A percentile compares a stretch with the other conserved stretches of the same genome.
phyloP scores from a whole-genome alignment of 1,140 invertebrate species.

The Drosophila pallidifrons region DNA sequence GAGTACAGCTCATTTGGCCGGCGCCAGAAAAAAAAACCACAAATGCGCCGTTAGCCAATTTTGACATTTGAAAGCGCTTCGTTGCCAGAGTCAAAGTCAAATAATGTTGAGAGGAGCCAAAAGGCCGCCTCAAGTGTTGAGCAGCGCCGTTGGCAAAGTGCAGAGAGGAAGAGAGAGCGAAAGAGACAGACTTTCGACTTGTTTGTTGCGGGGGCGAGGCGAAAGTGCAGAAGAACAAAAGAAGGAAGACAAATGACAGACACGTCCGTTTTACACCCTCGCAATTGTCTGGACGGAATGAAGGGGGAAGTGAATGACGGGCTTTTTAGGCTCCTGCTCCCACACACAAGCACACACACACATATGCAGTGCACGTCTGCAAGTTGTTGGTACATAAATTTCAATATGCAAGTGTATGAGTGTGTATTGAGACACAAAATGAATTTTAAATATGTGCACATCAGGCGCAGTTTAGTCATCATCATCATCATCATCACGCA shows the following conservation, averaged over 20 bases:
- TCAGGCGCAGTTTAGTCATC: slow-evolving; percentile 48
- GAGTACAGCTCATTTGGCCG: slow-evolving; percentile 41
- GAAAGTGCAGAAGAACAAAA: slow-evolving; percentile 58
- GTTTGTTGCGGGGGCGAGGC: slow-evolving; percentile 11
- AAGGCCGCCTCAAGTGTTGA: slow-evolving; percentile 30
- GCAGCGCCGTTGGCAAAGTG: background rate
- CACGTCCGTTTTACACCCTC: slow-evolving; percentile 74
- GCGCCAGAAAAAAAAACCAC: slow-evolving; percentile 49
- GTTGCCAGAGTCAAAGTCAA: slow-evolving; percentile 2
- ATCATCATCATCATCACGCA: slow-evolving; percentile 3
- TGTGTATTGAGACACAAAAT: slow-evolving; percentile 47
- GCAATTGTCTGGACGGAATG: background rate
- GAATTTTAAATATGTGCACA: slow-evolving; percentile 64
- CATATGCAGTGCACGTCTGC: slow-evolving; percentile 40
- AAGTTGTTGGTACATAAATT: slow-evolving; percentile 43
- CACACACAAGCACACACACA: slow-evolving; percentile 26
- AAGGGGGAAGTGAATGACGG: background rate
- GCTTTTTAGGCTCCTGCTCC: slow-evolving; percentile 35
- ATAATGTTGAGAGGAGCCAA: slow-evolving; percentile 6
- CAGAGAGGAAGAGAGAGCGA: slow-evolving; percentile 2
- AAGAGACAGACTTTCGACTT: background rate
- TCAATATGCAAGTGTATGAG: slow-evolving; percentile 17
- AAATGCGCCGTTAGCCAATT: slow-evolving; percentile 62
- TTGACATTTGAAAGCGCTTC: slow-evolving; percentile 53
- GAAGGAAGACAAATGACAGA: slow-evolving; percentile 71